A percentile compares a stretch with the other conserved stretches of the same genome.
These are phyloP conservation scores for Geodia barretti DNA, from an alignment of 37 sponge, comb jelly and placozoan genomes.

Conservation along the genomic window DNA sequence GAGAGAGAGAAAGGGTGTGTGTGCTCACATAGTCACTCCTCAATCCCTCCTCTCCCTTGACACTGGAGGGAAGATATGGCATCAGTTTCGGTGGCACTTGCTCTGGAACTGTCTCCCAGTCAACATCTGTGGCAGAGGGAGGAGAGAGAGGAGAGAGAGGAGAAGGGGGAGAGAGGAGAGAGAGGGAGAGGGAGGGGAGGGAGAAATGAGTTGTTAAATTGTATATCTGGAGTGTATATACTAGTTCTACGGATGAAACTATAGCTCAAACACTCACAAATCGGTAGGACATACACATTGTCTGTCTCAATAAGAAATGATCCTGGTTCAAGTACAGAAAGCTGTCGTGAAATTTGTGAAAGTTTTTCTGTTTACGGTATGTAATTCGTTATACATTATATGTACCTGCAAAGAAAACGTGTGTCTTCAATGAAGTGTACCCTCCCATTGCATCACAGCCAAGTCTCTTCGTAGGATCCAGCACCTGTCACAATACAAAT, in stretches of 20 bases:
- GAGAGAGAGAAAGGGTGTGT: no score
- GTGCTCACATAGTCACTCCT: constrained; percentile 81
- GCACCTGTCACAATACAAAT: constrained; percentile 43
- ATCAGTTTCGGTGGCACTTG: constrained; percentile 79
- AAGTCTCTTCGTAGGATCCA: constrained; percentile 76
- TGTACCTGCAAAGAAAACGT: constrained; percentile 78
- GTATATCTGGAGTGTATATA: neutral
- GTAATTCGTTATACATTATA: neutral
- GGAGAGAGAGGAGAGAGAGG: neutral
- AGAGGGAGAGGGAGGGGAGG: neutral
- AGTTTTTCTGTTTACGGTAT: no score
- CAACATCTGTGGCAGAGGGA: constrained; percentile 48
- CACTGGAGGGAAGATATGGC: constrained; percentile 89
- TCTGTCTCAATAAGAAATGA: no score
- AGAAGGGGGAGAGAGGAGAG: neutral
- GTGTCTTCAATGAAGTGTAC: constrained; percentile 68
- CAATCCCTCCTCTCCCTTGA: constrained; percentile 70
- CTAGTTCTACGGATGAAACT: no score
- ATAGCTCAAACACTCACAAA: no score
- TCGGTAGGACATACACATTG: no score
- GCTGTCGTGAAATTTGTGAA: no score
- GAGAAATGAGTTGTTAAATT: neutral
- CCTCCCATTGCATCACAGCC: constrained; percentile 90
- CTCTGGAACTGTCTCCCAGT: constrained; percentile 80
- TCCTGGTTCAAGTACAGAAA: no score